Conservation (phyloP, 2,113 vertebrate species). For the Procavia capensis region DNA sequence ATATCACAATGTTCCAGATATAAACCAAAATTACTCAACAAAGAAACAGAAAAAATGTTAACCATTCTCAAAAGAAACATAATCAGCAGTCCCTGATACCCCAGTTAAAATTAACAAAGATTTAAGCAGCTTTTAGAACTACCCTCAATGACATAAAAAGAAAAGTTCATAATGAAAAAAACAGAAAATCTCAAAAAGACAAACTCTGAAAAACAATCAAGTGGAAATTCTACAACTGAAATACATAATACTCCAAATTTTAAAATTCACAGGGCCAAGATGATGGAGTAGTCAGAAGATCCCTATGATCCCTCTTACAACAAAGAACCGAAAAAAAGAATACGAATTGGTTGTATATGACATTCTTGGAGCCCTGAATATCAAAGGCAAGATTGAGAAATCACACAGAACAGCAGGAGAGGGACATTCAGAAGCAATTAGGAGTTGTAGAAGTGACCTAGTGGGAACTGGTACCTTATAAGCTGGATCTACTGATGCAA, state of each 20-base stretch:
- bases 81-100: not conserved
- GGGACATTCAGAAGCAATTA: too few relatives aligned
- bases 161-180: not conserved
- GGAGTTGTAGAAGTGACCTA: too few relatives aligned
- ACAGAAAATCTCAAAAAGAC: not conserved
- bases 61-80: constrained; percentile 8
- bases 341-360: too few relatives aligned
- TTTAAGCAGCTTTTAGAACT: not conserved
- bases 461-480: too few relatives aligned
- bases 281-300: too few relatives aligned
- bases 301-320: too few relatives aligned
- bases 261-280: too few relatives aligned
- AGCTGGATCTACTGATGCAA: too few relatives aligned
- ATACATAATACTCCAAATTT: not conserved
- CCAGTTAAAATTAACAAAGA: not conserved
- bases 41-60: not conserved
- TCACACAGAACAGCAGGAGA: too few relatives aligned
- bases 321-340: too few relatives aligned
- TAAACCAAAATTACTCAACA: not conserved
- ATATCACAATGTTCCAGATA: not conserved
- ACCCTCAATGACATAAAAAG: not conserved
- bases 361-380: too few relatives aligned
- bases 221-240: not conserved
- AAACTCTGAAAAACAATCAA: not conserved
- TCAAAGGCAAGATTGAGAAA: too few relatives aligned